Percentiles rank a stretch among this genome's conserved stretches.
phyloP scores from a whole-genome alignment of 1,140 invertebrate genomes.

The Lepidostoma basale region DNA sequence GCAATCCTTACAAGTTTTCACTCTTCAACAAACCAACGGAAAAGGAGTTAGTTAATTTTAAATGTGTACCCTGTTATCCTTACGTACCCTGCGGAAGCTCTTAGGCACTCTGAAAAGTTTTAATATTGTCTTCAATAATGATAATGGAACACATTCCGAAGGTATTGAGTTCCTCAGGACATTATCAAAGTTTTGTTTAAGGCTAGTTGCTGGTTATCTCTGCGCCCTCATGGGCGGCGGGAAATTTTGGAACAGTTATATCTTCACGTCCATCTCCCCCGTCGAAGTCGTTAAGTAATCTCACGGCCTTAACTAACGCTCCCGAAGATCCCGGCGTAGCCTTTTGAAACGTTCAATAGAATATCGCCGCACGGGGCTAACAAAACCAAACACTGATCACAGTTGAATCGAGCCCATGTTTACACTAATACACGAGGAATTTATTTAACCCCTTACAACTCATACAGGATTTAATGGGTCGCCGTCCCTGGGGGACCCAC shows the following conservation, averaged over 20 bases:
- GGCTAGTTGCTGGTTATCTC: neutral
- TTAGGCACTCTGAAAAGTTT: too few relatives aligned
- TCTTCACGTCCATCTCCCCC: neutral
- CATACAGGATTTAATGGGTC: slow-evolving; percentile 20
- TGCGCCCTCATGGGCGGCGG: neutral
- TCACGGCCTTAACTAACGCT: neutral
- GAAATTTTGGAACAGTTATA: slow-evolving; percentile 14
- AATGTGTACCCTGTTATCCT: too few relatives aligned
- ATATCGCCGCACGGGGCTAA: slow-evolving; percentile 12
- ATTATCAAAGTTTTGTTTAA: neutral
- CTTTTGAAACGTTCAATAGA: slow-evolving; percentile 14
- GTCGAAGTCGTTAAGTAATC: slow-evolving; percentile 27
- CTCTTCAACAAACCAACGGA: too few relatives aligned
- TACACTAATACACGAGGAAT: slow-evolving; percentile 26
- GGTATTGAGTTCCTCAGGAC: too few relatives aligned
- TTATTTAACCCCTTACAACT: slow-evolving; percentile 21
- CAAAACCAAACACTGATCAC: slow-evolving; percentile 27
- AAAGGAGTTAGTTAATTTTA: too few relatives aligned
- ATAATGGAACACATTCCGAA: too few relatives aligned
- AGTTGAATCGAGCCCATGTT: slow-evolving; percentile 14
- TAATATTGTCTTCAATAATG: too few relatives aligned
- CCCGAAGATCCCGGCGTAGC: neutral
- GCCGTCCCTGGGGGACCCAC: neutral
- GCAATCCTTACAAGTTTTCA: too few relatives aligned
- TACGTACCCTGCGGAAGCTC: too few relatives aligned